Evolutionary conservation across 2,113 vertebrate genomes (phyloP).

Genomic region (Lophochroa leadbeateri): DNA sequence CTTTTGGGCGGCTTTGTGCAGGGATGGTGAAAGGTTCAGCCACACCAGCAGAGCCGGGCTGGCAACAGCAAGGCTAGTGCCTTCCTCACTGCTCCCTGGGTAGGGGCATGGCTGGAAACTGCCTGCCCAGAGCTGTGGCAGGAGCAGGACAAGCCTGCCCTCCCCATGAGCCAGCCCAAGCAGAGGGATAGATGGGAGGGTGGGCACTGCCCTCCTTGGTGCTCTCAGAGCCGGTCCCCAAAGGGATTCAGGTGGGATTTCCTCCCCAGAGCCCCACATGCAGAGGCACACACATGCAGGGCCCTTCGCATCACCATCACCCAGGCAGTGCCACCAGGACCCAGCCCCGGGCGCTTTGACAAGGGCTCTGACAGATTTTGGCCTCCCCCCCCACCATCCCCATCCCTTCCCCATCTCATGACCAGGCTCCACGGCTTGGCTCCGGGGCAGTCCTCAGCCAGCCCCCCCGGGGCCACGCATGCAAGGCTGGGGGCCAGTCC

Average conservation of each 20-base stretch:
- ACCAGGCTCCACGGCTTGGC: neutral
- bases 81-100: neutral
- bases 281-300: conserved; percentile 13
- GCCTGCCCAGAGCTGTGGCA: neutral
- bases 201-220: neutral
- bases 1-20: neutral
- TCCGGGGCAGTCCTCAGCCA: neutral
- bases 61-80: neutral
- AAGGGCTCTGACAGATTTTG: neutral
- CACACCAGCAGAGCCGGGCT: fast-evolving
- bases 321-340: conserved; percentile 32
- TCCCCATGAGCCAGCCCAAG: neutral
- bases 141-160: neutral
- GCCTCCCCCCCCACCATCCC: neutral
- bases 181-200: neutral
- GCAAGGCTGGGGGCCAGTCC: conserved; percentile 43
- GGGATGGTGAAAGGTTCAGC: neutral
- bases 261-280: neutral
- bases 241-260: neutral
- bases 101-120: neutral
- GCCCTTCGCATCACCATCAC: neutral
- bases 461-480: neutral
- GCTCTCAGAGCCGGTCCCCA: neutral
- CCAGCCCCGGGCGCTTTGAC: conserved; percentile 22
- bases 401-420: neutral